Percentiles rank a stretch among this genome's conserved stretches.
These are phyloP conservation scores for Scaptodrosophila lebanonensis DNA, from an alignment of 1,140 invertebrate species.

Conservation along the genomic window DNA sequence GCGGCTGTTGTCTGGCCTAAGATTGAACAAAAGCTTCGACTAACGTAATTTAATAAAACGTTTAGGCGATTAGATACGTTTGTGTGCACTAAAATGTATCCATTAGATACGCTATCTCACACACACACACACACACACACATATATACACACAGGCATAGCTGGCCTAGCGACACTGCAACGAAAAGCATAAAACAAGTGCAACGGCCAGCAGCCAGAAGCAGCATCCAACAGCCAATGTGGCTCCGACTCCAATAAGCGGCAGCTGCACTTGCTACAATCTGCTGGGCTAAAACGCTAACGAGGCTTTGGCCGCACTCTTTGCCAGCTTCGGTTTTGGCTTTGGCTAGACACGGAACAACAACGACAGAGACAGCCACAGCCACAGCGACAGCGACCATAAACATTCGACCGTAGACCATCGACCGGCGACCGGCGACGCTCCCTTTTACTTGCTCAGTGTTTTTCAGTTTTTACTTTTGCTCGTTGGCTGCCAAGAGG, in stretches of 20 bases:
- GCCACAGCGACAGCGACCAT: too few species aligned
- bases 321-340: too few species aligned
- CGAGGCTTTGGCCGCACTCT: slow-evolving; percentile 70
- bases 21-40: slow-evolving; percentile 43
- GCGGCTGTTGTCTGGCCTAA: slow-evolving; percentile 11
- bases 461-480: slow-evolving; percentile 52
- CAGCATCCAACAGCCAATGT: slow-evolving; percentile 12
- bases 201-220: slow-evolving; percentile 42
- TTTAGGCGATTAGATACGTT: slow-evolving; percentile 76
- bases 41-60: slow-evolving; percentile 76
- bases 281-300: slow-evolving; percentile 58
- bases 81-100: slow-evolving; percentile 75
- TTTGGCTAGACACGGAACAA: too few species aligned
- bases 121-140: slow-evolving; percentile 30
- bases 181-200: slow-evolving; percentile 43
- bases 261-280: slow-evolving; percentile 59
- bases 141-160: slow-evolving; percentile 24
- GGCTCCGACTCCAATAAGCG: slow-evolving; percentile 34
- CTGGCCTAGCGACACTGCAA: too few species aligned
- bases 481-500: slow-evolving; percentile 8
- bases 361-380: too few species aligned
- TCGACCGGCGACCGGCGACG: slow-evolving; percentile 34
- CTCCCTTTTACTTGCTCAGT: slow-evolving; percentile 65
- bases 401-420: slow-evolving; percentile 9
- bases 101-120: slow-evolving; percentile 70